These are phyloP conservation scores for Noctua janthe DNA, from an alignment of 2,888 invertebrate genomes.

Conservation along the genomic window DNA sequence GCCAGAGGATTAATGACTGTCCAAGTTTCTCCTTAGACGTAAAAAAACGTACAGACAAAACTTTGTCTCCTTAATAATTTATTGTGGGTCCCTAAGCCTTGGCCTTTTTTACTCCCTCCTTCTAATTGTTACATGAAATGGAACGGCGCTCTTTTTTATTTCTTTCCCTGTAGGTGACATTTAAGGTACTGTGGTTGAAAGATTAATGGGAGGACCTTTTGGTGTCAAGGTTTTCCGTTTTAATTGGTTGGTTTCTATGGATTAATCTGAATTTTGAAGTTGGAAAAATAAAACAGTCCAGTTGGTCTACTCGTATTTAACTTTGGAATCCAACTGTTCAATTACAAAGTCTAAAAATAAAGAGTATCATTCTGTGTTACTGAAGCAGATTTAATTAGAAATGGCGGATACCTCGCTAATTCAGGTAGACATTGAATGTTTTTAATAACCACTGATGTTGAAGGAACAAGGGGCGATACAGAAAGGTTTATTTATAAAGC, in stretches of 20 bases:
- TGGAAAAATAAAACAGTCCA: slow-evolving; percentile 21
- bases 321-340: slow-evolving; percentile 1
- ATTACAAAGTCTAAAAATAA: slow-evolving; percentile 25
- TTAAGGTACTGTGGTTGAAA: slow-evolving; percentile 70
- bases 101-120: slow-evolving; percentile 73
- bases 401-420: background rate
- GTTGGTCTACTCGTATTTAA: slow-evolving; percentile 2
- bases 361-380: background rate
- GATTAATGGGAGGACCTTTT: slow-evolving; percentile 68
- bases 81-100: slow-evolving; percentile 74
- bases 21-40: slow-evolving; percentile 71
- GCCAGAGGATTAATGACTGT: slow-evolving; percentile 75
- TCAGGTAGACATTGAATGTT: background rate
- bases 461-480: background rate
- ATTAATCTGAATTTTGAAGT: slow-evolving; percentile 33
- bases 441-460: background rate
- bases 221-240: slow-evolving; percentile 67
- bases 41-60: slow-evolving; percentile 75
- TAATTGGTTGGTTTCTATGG: slow-evolving; percentile 63
- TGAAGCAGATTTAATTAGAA: slow-evolving; percentile 3
- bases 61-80: slow-evolving; percentile 83
- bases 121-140: slow-evolving; percentile 81
- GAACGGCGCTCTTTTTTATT: slow-evolving; percentile 73
- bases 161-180: slow-evolving; percentile 75
- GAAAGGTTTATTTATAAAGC: background rate